phyloP scores from a whole-genome alignment of 2,113 vertebrate species.

The Bucco capensis region DNA sequence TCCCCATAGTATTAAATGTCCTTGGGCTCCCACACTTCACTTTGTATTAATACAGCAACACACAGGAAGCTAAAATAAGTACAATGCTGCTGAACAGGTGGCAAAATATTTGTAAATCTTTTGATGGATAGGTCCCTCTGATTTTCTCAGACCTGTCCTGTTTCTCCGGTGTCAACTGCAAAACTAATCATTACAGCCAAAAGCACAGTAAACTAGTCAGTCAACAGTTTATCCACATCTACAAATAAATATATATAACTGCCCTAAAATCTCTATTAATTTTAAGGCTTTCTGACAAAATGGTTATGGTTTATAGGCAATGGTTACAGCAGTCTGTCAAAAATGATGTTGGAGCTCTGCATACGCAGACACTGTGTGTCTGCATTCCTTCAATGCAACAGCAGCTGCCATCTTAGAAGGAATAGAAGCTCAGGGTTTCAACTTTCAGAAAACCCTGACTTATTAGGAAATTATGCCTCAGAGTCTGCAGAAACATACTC shows the following conservation, averaged over 20 bases:
- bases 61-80: background rate
- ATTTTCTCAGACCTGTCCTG: background rate
- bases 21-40: background rate
- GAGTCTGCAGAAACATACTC: background rate
- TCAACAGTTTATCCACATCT: background rate
- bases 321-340: background rate
- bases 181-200: background rate
- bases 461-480: background rate
- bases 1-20: background rate
- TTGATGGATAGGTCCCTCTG: background rate
- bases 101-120: background rate
- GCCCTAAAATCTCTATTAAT: background rate
- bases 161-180: background rate
- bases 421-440: background rate
- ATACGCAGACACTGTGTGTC: background rate
- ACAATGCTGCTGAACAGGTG: background rate
- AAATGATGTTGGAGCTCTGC: background rate
- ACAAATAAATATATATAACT: background rate
- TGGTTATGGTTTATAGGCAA: background rate
- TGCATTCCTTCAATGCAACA: background rate
- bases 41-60: background rate
- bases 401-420: background rate
- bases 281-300: slow-evolving; percentile 3
- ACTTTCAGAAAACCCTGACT: background rate
- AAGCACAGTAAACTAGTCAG: background rate